Evolutionary conservation across 2,113 vertebrate species (phyloP).

Genomic region (Heterochromis multidens): DNA sequence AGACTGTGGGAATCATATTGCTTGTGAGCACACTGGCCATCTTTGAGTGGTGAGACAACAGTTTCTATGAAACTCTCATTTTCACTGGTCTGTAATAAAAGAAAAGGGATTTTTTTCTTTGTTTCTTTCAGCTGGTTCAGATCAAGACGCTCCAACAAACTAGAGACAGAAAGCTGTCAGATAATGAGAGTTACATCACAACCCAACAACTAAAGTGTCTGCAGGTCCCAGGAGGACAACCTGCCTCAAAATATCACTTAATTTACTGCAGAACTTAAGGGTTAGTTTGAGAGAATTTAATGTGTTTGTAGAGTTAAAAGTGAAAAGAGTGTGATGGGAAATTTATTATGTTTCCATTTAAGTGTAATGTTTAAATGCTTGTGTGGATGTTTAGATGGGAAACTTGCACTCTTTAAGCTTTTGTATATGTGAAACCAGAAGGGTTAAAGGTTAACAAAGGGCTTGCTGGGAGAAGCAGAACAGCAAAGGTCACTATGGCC

Average conservation of each 20-base stretch:
- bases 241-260: fast-evolving
- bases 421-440: too few species aligned
- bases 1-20: not conserved
- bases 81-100: not conserved
- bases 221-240: not conserved
- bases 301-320: too few species aligned
- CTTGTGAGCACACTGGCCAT: not conserved
- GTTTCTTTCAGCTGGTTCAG: not conserved
- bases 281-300: too few species aligned
- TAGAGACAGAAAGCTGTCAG: not conserved
- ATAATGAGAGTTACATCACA: not conserved
- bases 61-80: too few species aligned
- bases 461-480: too few species aligned
- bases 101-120: not conserved
- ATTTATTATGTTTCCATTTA: too few species aligned
- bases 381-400: too few species aligned
- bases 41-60: not conserved
- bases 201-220: not conserved
- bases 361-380: too few species aligned
- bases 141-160: not conserved
- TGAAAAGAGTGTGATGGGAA: too few species aligned
- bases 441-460: too few species aligned
- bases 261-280: not conserved
- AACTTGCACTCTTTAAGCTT: too few species aligned
- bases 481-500: too few species aligned